Evolutionary conservation across 2,888 invertebrate genomes (phyloP), one percentile per base, ranked within the genome.

Genomic region (Platycheirus rosarum): DNA sequence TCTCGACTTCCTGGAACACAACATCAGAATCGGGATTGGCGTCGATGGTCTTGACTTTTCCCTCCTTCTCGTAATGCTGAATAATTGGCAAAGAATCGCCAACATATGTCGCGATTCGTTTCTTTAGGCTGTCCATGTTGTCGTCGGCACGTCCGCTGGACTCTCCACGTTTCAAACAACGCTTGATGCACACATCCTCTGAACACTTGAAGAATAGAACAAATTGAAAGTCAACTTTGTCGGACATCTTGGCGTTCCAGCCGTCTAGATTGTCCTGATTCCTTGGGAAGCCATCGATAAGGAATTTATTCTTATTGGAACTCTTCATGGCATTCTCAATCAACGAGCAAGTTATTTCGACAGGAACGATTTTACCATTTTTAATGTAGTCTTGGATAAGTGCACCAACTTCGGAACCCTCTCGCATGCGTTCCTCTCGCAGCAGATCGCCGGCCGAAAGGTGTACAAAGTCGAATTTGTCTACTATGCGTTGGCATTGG

Each of bases 251-350:
- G 73, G 93, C 91, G 60, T 94, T 93, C 99, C 99, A 99, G 6
- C 99, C 99, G 60, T 97, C 95, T 80, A 99, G 91, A 89, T 99
- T 99, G 89, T 99, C 95, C 89, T 97, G 93, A 90, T 99, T 99
- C 18, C 99, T 93, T 9, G 99, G 99, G 89, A 99, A 99, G 1
- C 99, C 99, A 90, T 99, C 99, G 86, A 99, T 95, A 4, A 99
- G 93, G 90, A 99, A 99, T 69, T 95, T 94, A 51, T 92, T 91
- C 51, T 93, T 92, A 0, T 92, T 93, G 0, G 94, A 93, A 37
- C 91, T 91, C 87, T 93, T 87, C 87, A 91, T 90, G 2, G 97
- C 97, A 87, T 94, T 94, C 89, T 97, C 96, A 35, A 99, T 91
- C 13, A 99, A 93, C 62, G 95, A 95, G 90, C 99, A 99, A n/a